Evolutionary conservation across 1,140 invertebrate species (phyloP), one percentile per base, ranked within the genome.

Genomic region (Muscidifurax raptorellus): DNA sequence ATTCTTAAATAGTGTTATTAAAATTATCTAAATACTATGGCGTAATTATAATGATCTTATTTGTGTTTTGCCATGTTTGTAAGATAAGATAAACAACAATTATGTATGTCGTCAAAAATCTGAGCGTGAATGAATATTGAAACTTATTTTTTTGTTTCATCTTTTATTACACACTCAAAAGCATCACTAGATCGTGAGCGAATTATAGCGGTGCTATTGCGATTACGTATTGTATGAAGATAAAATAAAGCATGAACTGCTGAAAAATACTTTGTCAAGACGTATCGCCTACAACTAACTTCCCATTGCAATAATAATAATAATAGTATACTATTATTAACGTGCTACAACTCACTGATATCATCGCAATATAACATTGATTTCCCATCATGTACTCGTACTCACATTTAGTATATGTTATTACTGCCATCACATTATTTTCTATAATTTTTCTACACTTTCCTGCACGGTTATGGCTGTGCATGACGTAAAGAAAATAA

Each of bases 181-280:
- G 27, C 22, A 78, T 72, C 25, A 66, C 15, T n/a, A 47, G 59
- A 74, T 84, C 71, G 36, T 44, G 83, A 76, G 40, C 79, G 64
- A 77, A 59, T 27, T 80, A 47, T 64, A 85, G n/a, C 72, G 40
- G 81, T 82, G 69, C 32, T 85, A 87, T 88, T 87, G 80, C 86
- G 85, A 81, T 85, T 84, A 86, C 82, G 85, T 86, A 89, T 89
- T 91, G 90, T 91, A 91, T 86, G 88, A 90, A 88, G 86, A 89
- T 85, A 89, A 90, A 91, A 90, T 91, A 91, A 91, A 91, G 88
- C 88, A 89, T 89, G 87, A 90, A 88, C 84, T 88, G 88, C 86
- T 90, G 88, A 87, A 90, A 85, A 78, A 89, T 84, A 86, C 52
- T 88, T 88, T 86, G 86, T 88, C 84, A 71, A 86, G 79, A 84